phyloP scores from a whole-genome alignment of 2,113 vertebrate genomes.

The Galeopterus variegatus region DNA sequence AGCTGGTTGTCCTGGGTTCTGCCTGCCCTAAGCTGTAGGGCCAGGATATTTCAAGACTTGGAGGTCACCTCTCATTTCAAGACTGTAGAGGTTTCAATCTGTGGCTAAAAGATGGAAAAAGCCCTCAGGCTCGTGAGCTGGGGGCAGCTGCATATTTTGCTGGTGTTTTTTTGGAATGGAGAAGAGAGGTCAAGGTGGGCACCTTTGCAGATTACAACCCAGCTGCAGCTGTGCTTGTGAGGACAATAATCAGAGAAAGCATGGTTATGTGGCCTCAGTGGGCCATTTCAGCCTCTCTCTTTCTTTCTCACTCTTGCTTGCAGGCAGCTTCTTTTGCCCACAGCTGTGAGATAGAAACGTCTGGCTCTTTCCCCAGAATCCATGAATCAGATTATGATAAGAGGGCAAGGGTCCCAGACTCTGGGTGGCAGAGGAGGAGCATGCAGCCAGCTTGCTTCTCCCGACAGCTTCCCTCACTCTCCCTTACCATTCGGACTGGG shows the following conservation, averaged over 20 bases:
- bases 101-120: neutral
- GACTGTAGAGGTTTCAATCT: neutral
- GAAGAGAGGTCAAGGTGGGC: neutral
- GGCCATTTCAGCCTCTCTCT: neutral
- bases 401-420: neutral
- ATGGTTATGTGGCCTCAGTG: rapidly evolving
- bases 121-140: neutral
- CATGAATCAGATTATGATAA: neutral
- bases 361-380: neutral
- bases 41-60: neutral
- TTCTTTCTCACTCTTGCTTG: neutral
- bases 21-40: neutral
- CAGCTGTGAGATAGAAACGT: too few species aligned
- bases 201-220: neutral
- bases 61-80: neutral
- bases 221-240: rapidly evolving
- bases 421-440: neutral
- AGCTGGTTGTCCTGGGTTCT: neutral
- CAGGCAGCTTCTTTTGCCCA: too few species aligned
- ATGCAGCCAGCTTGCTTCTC: neutral
- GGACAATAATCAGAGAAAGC: too few species aligned
- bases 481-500: neutral
- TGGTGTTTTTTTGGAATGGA: neutral
- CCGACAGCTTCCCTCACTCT: neutral
- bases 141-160: neutral